Conservation (phyloP, 2,888 invertebrate species). For the Lasioglossum villosulum region DNA sequence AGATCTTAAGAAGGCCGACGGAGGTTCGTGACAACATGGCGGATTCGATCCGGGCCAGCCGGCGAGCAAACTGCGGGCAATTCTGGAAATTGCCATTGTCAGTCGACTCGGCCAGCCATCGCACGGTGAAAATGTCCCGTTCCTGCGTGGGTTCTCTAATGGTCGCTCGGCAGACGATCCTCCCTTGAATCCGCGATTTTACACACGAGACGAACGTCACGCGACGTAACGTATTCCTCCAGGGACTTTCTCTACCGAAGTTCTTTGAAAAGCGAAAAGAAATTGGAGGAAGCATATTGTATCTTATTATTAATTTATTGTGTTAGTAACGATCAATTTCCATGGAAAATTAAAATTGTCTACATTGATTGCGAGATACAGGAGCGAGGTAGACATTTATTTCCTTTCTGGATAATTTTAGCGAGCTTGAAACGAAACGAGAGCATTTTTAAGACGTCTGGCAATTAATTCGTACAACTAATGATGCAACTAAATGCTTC, state of each 20-base stretch:
- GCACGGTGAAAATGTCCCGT: slow-evolving; percentile 40
- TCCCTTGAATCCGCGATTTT: slow-evolving; percentile 25
- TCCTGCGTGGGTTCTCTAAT: slow-evolving; percentile 10
- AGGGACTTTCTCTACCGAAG: neutral
- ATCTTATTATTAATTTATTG: neutral
- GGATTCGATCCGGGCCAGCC: slow-evolving; percentile 48
- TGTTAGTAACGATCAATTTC: too few species aligned
- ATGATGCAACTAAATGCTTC: neutral
- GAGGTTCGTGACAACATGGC: slow-evolving; percentile 42
- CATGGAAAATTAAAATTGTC: too few species aligned
- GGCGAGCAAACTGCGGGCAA: slow-evolving; percentile 62
- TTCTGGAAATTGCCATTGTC: slow-evolving; percentile 71
- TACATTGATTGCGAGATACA: too few species aligned
- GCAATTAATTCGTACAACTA: neutral
- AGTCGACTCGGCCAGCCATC: slow-evolving; percentile 76
- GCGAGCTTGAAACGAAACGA: too few species aligned
- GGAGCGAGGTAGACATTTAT: too few species aligned
- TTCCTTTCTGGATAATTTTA: too few species aligned
- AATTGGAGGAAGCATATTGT: neutral
- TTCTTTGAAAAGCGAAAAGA: neutral
- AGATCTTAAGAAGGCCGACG: slow-evolving; percentile 41
- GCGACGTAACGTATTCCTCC: neutral
- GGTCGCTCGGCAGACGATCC: neutral
- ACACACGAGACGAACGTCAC: slow-evolving; percentile 1
- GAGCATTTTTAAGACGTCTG: too few species aligned